Evolutionary conservation across 2,113 vertebrate species (phyloP), one percentile per base, ranked within the genome.

Genomic region (Dryoscopus gambensis): DNA sequence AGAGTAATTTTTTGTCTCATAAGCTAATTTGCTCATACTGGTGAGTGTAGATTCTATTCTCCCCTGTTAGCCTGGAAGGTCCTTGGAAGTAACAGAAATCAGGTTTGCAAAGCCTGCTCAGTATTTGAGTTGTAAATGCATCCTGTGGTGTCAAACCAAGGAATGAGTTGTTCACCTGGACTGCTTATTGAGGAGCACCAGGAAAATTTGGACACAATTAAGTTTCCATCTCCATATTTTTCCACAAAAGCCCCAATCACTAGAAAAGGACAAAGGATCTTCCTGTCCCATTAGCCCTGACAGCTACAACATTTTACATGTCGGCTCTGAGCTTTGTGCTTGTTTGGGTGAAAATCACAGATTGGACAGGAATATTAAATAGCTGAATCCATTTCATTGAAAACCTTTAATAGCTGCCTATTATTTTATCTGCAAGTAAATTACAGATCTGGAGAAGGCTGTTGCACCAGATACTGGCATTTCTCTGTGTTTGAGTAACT

Each of bases 221-320:
- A 62, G 10, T 60, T 90, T 39, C 19, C 42, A 20, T 40, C 47
- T 85, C 24, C 10, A 19, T 35, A 13, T 89, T 87, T 91, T 91
- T 71, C 37, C 55, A 22, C 73, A 60, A 80, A 86, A 92, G 15
- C 46, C 37, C 10, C 5, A 39, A 10, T 5, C 76, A 18, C 19
- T 47, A 37, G 62, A 52, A 84, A 30, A 90, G 35, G 52, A 52
- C 50, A 71, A 40, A 88, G 49, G 67, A 47, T 39, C 12, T 50
- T 60, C 30, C 55, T 31, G 52, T 87, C 15, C n/a, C 12, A 21
- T 67, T 24, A 63, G 24, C 55, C 78, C 59, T 81, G 69, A 62
- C 46, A 77, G 35, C 57, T 44, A 9, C 1, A 8, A 10, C 2
- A 1, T 33, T 25, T 47, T 57, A 21, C 2, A 0, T 46, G 25